These are phyloP conservation scores for Aphodius sticticus DNA, from an alignment of 2,888 invertebrate species.

Conservation along the genomic window DNA sequence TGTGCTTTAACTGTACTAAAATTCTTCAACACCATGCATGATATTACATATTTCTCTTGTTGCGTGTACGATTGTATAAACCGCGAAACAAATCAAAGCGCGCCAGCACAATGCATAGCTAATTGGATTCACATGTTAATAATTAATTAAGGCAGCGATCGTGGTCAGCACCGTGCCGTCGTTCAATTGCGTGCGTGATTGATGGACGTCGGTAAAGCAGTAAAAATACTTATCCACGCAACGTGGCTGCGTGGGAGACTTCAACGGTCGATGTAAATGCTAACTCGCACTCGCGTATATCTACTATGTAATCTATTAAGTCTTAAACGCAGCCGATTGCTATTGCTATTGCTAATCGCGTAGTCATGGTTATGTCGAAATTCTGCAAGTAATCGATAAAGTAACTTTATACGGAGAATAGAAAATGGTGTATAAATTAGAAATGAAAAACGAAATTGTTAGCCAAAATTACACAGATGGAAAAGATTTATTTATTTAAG, in stretches of 20 bases:
- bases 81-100: slow-evolving; percentile 9
- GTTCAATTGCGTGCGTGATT: slow-evolving; percentile 20
- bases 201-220: slow-evolving; percentile 9
- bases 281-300: slow-evolving; percentile 11
- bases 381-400: not conserved
- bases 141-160: slow-evolving; percentile 9
- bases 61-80: not conserved
- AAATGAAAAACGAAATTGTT: too few relatives aligned
- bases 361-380: not conserved
- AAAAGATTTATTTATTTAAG: too few relatives aligned
- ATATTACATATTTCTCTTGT: too few relatives aligned
- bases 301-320: not conserved
- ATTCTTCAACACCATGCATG: too few relatives aligned
- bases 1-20: too few relatives aligned
- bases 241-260: slow-evolving; percentile 22
- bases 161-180: slow-evolving; percentile 5
- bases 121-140: slow-evolving; percentile 24
- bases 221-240: slow-evolving; percentile 20
- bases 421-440: too few relatives aligned
- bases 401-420: not conserved
- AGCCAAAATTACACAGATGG: too few relatives aligned
- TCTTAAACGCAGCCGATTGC: not conserved
- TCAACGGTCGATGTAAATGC: slow-evolving; percentile 19
- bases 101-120: slow-evolving; percentile 12
- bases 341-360: not conserved